Conservation (phyloP, 35 echinoderm and acorn worm genomes). For the Lytechinus variegatus region DNA sequence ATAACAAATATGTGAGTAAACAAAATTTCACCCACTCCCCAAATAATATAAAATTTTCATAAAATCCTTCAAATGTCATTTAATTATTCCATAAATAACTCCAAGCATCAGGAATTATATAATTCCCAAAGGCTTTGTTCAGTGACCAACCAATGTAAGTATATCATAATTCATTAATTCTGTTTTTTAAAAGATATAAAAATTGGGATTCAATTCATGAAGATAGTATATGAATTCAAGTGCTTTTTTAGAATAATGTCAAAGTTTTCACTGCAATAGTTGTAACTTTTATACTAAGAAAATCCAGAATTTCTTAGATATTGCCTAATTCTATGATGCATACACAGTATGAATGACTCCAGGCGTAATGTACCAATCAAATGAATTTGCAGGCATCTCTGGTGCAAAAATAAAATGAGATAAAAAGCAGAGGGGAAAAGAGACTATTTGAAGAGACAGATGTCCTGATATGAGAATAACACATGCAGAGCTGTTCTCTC, state of each 20-base stretch:
- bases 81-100: no score
- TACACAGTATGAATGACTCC: background rate
- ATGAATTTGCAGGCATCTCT: background rate
- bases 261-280: background rate
- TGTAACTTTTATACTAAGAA: background rate
- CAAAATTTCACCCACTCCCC: background rate
- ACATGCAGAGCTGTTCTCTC: background rate
- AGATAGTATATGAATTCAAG: no score
- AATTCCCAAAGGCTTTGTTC: no score
- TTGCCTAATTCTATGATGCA: background rate
- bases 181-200: no score
- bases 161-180: no score
- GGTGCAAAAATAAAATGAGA: background rate
- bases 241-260: no score
- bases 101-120: no score
- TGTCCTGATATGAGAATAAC: slow-evolving; percentile 1
- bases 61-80: no score
- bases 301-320: background rate
- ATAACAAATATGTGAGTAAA: background rate
- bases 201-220: no score
- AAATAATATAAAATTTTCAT: no score
- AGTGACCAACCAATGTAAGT: no score
- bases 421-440: background rate
- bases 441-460: background rate
- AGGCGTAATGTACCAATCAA: background rate